Evolutionary conservation across 92 coral and sea anemone species (phyloP), one percentile per base, ranked within the genome.

Genomic region (Zoanthus solanderi): DNA sequence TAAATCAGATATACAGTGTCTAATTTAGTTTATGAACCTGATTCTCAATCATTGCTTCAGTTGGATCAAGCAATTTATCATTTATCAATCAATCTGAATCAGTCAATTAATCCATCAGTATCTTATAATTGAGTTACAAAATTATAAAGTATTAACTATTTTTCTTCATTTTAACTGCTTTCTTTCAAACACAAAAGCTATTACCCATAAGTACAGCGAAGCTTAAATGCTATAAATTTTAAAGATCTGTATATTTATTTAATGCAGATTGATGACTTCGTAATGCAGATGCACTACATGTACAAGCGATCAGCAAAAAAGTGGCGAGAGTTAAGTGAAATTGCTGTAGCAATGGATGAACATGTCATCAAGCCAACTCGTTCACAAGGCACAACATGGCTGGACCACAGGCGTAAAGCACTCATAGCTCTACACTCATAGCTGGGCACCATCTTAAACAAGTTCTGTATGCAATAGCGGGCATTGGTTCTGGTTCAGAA

Each of bases 221-320:
- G 56, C 56, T 52, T 52, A 52, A 52, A 52, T 52, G 9, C 7
- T 52, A 52, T 52, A 52, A 52, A 52, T 52, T 52, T 52, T 7
- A 52, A 52, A 52, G 56, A 52, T 52, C 56, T 52, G 56, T 52
- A 52, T 52, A 52, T 52, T 52, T 52, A 52, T 71, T 71, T 31
- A 48, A 76, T 54, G 57, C 75, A 83, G 87, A 83, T 83, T 1
- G 87, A 83, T 66, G 87, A 83, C n/a, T 58, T 79, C 10, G 34
- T 79, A 52, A 60, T 79, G 72, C 52, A 66, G 29, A 23, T 79
- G 57, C 45, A 79, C 29, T 58, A 66, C 18, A 58, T 79, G 72
- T 79, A 32, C 84, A 60, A 79, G 44, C 15, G 73, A 30, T 57
- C 84, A 15, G 84, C 72, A 14, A 79, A 79, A 72, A 54, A 58